A percentile compares a stretch with the other conserved stretches of the same genome.
phyloP scores from a whole-genome alignment of 2,888 invertebrate species.

The Scaptomyza polygonia region DNA sequence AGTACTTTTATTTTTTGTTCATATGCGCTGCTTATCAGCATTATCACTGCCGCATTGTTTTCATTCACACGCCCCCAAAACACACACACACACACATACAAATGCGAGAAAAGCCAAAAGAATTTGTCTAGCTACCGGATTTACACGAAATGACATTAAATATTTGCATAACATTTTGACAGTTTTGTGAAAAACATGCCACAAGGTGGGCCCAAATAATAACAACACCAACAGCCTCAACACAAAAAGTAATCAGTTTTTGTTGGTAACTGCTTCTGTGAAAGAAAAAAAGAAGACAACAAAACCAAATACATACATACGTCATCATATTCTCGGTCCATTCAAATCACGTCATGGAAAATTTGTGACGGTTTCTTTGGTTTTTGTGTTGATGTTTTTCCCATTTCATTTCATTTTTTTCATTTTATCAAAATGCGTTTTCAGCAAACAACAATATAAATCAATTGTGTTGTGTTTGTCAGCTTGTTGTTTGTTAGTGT shows the following conservation, averaged over 20 bases:
- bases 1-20: slow-evolving; percentile 11
- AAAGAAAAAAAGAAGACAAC: no score
- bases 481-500: slow-evolving; percentile 11
- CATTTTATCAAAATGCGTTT: slow-evolving; percentile 52
- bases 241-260: slow-evolving; percentile 19
- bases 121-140: slow-evolving; percentile 39
- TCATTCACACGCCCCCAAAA: slow-evolving; percentile 81
- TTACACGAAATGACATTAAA: slow-evolving; percentile 66
- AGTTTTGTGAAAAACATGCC: slow-evolving; percentile 74
- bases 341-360: slow-evolving; percentile 58
- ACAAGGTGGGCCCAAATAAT: slow-evolving; percentile 61
- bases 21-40: slow-evolving; percentile 59
- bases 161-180: slow-evolving; percentile 78
- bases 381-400: background rate
- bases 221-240: slow-evolving; percentile 19
- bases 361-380: slow-evolving; percentile 31
- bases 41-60: slow-evolving; percentile 79
- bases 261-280: slow-evolving; percentile 15
- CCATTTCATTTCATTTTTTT: background rate
- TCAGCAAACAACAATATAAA: slow-evolving; percentile 60
- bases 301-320: slow-evolving; percentile 20
- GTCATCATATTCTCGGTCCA: slow-evolving; percentile 35
- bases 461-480: slow-evolving; percentile 55
- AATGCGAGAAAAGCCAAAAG: slow-evolving; percentile 26
- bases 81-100: slow-evolving; percentile 38